Conservation (phyloP, 92 coral and sea anemone species). For the Phenganax marumi region DNA sequence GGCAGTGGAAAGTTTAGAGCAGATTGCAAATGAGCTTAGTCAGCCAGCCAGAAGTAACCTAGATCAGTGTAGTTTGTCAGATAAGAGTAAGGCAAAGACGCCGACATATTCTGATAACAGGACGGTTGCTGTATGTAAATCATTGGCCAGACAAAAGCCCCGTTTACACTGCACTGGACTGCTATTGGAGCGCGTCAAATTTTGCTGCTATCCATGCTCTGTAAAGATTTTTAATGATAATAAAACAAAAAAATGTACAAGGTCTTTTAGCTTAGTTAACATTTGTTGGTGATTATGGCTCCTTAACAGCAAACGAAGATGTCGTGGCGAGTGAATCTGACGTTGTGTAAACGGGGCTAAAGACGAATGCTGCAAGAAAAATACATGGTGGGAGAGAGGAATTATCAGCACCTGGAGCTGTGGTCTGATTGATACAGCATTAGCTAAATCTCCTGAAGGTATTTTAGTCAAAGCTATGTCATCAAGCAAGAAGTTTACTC, state of each 20-base stretch:
- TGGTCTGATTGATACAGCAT: conserved; percentile 31
- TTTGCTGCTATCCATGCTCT: too few species aligned
- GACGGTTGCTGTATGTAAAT: conserved; percentile 13
- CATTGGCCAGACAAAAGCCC: conserved; percentile 25
- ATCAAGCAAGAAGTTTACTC: not conserved
- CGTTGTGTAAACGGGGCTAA: too few species aligned
- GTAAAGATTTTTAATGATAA: too few species aligned
- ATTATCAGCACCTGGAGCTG: conserved; percentile 24
- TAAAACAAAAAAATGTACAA: too few species aligned
- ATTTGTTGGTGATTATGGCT: too few species aligned
- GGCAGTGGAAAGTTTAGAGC: not conserved
- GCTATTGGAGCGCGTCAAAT: too few species aligned
- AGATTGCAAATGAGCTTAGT: not conserved
- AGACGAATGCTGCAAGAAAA: conserved; percentile 12
- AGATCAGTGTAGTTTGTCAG: conserved; percentile 2
- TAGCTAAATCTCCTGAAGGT: conserved; percentile 27
- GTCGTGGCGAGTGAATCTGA: too few species aligned
- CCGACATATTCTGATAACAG: conserved; percentile 24
- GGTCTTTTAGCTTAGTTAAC: too few species aligned
- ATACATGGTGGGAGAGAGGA: conserved; percentile 26
- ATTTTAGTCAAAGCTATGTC: conserved; percentile 20
- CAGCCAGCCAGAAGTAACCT: conserved; percentile 2
- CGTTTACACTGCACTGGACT: too few species aligned
- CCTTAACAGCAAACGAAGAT: too few species aligned
- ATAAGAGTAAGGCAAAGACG: conserved; percentile 14